A percentile compares a stretch with the other conserved stretches of the same genome.
phyloP scores from a whole-genome alignment of 2,797 vertebrate genomes.

The Paratrypauchen microcephalus region DNA sequence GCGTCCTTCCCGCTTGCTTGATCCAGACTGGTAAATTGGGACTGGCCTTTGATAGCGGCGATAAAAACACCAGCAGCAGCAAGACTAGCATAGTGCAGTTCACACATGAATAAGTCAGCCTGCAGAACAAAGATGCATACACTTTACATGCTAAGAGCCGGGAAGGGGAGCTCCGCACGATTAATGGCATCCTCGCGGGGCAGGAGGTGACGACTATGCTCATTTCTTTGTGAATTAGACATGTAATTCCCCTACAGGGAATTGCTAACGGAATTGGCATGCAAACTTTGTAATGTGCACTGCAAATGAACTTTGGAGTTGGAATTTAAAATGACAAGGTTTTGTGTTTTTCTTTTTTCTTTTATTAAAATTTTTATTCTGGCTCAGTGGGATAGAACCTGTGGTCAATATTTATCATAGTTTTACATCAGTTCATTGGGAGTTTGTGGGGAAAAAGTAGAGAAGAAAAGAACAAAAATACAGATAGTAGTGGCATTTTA shows the following conservation, averaged over 20 bases:
- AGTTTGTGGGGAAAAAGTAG: too few species aligned
- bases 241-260: conserved; percentile 17
- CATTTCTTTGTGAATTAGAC: conserved; percentile 25
- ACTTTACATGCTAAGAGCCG: conserved; percentile 13
- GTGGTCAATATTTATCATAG: too few species aligned
- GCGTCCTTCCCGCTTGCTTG: conserved; percentile 51
- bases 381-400: too few species aligned
- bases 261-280: conserved; percentile 37
- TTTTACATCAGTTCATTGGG: too few species aligned
- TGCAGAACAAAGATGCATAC: conserved; percentile 7
- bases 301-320: not conserved
- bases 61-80: conserved; percentile 48
- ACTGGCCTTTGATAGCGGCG: conserved; percentile 70
- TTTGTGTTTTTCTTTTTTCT: too few species aligned
- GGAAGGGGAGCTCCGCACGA: not conserved
- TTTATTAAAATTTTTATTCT: too few species aligned
- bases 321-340: not conserved
- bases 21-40: conserved; percentile 71
- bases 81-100: conserved; percentile 15
- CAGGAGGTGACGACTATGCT: conserved; percentile 6
- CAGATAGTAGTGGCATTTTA: too few species aligned
- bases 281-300: conserved; percentile 1
- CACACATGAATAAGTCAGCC: conserved; percentile 20
- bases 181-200: conserved; percentile 3
- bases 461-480: too few species aligned